Evolutionary conservation across 2,888 invertebrate genomes (phyloP), one percentile per base, ranked within the genome.

Genomic region (Leptura quadrifasciata): DNA sequence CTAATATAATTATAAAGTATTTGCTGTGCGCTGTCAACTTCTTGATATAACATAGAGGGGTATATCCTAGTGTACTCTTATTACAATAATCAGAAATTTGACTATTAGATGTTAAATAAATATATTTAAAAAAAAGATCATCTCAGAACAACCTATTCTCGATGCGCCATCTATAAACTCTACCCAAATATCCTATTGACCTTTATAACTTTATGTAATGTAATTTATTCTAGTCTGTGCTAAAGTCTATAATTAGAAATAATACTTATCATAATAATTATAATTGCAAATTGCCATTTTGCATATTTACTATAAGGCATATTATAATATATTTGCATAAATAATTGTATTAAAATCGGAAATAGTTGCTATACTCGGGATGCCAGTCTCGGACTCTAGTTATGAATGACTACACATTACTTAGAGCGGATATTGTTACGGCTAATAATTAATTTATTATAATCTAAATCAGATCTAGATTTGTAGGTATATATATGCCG

Each of bases 201-300:
- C 12, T 35, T 39, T 15, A 15, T 39, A 39, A 39, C 39, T 39
- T 39, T 12, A 39, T 15, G 12, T 54, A 18, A 17, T 54, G 9
- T 17, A 54, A 54, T 8, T 54, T 54, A 54, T 54, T 54, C 54
- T 3, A n/a, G 15, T 61, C n/a, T 24, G 35, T 12, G 12, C 9
- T n/a, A 61, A 24, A 31, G 17, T 35, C 61, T 61, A 61, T 35
- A 61, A 61, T 61, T 61, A 61, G 35, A 31, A 61, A 31, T 61
- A 61, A 61, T 61, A 35, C 61, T 31, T 61, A 8, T 9, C 39
- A 57, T 35, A 20, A 31, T n/a, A 63, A 39, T 39, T 39, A 5
- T 31, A 31, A 39, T 20, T 39, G 18, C 63, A 35, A 18, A 35
- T 47, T 63, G n/a, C 27, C 18, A 17, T n/a, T 61, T 20, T 27